Conservation (phyloP, 1,140 invertebrate genomes). For the Drosophila seguyi region DNA sequence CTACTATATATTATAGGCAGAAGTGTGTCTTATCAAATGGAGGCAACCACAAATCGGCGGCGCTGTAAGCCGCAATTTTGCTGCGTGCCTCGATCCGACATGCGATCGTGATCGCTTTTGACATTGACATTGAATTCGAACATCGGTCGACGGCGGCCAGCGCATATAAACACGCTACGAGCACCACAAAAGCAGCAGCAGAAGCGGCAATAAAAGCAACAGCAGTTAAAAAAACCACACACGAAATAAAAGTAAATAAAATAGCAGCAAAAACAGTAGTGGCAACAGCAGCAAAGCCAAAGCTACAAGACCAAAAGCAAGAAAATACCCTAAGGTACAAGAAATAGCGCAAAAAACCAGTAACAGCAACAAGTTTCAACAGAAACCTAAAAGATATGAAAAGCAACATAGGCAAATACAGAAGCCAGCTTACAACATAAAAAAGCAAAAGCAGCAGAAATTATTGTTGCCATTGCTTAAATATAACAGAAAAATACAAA, state of each 20-base stretch:
- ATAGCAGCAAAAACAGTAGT: slow-evolving; percentile 11
- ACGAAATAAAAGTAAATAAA: slow-evolving; percentile 19
- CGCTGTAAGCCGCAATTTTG: slow-evolving; percentile 44
- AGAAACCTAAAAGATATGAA: neutral
- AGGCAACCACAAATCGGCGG: slow-evolving; percentile 25
- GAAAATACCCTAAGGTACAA: neutral
- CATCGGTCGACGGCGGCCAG: slow-evolving; percentile 20
- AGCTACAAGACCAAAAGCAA: neutral
- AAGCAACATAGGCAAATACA: neutral
- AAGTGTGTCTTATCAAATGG: slow-evolving; percentile 31
- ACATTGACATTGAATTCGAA: slow-evolving; percentile 76
- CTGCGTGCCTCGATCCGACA: slow-evolving; percentile 56
- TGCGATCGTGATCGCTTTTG: slow-evolving; percentile 72
- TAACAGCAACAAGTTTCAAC: neutral
- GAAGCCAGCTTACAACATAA: neutral
- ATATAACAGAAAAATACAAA: neutral
- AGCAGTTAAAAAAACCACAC: slow-evolving; percentile 6
- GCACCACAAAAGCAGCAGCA: neutral
- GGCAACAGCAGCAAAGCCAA: neutral
- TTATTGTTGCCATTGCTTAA: neutral
- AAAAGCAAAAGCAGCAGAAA: neutral
- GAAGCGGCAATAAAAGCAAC: slow-evolving; percentile 2
- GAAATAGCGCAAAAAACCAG: slow-evolving; percentile 3
- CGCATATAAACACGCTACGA: slow-evolving; percentile 42
- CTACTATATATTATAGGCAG: neutral